Conservation (phyloP, 2,888 invertebrate species). For the Eulithis prunata region DNA sequence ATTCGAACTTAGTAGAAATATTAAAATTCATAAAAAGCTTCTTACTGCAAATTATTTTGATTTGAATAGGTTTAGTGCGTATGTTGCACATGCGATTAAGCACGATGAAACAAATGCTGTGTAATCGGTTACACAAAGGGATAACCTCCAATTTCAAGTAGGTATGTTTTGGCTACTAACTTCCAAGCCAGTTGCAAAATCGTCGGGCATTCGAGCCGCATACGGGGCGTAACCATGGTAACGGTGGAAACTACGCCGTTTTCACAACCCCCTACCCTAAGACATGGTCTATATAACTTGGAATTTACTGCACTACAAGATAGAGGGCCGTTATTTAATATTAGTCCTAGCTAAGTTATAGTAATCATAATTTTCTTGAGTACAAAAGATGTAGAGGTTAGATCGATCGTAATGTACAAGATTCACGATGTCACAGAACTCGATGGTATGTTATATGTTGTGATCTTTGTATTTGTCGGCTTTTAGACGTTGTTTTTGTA, state of each 20-base stretch:
- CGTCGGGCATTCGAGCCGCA: conserved; percentile 53
- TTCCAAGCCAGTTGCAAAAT: conserved; percentile 62
- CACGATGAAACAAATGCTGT: conserved; percentile 53
- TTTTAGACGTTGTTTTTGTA: neutral
- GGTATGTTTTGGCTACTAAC: conserved; percentile 59
- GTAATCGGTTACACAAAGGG: conserved; percentile 59
- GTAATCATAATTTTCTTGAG: conserved; percentile 21
- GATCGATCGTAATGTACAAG: neutral
- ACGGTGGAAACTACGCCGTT: conserved; percentile 78
- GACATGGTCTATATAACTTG: conserved; percentile 37
- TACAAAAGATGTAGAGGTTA: conserved; percentile 5
- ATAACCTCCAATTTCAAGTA: conserved; percentile 58
- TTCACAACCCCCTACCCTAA: conserved; percentile 57
- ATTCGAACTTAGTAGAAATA: neutral
- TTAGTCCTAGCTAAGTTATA: conserved; percentile 28
- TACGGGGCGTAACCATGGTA: conserved; percentile 78
- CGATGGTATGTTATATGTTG: neutral
- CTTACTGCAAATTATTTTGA: conserved; percentile 47
- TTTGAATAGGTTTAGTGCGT: conserved; percentile 32
- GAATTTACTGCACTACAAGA: conserved; percentile 51
- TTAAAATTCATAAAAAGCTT: conserved; percentile 23
- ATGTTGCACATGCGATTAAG: conserved; percentile 57
- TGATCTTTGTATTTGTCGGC: neutral
- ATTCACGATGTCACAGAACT: neutral
- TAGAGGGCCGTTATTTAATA: conserved; percentile 47